A percentile compares a stretch with the other conserved stretches of the same genome.
Evolutionary conservation across 2,113 vertebrate species (phyloP).

Genomic region (Caloenas nicobarica): DNA sequence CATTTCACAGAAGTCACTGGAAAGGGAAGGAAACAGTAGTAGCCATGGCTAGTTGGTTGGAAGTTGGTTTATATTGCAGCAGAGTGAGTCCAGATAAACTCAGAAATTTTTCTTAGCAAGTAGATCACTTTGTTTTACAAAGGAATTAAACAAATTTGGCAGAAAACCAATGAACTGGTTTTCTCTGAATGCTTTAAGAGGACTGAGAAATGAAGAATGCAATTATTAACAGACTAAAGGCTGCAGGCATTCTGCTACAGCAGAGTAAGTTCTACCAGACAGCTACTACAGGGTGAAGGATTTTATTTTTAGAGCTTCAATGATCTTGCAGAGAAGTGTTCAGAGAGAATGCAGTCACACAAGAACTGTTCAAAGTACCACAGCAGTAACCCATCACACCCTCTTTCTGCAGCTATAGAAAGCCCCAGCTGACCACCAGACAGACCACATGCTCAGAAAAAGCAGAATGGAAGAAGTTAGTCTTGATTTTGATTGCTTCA

Average conservation of each 20-base stretch:
- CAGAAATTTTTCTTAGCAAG: background rate
- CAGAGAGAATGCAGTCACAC: background rate
- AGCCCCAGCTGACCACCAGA: background rate
- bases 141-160: background rate
- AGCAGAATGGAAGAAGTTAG: background rate
- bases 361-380: background rate
- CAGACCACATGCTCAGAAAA: background rate
- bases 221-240: background rate
- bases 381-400: background rate
- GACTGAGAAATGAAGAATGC: background rate
- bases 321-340: background rate
- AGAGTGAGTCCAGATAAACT: background rate
- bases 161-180: background rate
- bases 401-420: background rate
- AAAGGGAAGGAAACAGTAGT: background rate
- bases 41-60: background rate
- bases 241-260: background rate
- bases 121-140: background rate
- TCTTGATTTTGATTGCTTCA: background rate
- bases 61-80: background rate
- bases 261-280: background rate
- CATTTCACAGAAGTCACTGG: background rate
- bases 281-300: background rate
- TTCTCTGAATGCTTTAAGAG: background rate
- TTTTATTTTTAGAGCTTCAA: background rate